Evolutionary conservation across 2,888 invertebrate species (phyloP).

Genomic region (Leptopilina drosophilae): DNA sequence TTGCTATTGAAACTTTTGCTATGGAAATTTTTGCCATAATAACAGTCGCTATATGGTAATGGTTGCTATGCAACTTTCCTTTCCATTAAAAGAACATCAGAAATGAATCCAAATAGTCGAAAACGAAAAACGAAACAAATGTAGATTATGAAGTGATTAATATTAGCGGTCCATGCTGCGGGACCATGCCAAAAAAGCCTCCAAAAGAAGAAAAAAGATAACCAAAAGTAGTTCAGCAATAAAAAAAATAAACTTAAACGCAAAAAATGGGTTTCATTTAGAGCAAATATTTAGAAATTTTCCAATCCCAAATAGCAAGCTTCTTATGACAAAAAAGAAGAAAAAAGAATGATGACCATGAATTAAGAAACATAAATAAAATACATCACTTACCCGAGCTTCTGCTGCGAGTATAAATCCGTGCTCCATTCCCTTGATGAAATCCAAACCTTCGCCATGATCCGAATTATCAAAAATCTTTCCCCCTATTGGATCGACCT

Average conservation of each 20-base stretch:
- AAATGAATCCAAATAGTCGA: too few relatives aligned
- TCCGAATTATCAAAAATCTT: conserved; percentile 81
- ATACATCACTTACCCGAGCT: conserved; percentile 89
- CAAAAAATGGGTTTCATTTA: conserved; percentile 31
- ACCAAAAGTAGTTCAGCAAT: conserved; percentile 46
- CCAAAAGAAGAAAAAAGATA: conserved; percentile 13
- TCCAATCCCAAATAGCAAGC: conserved; percentile 69
- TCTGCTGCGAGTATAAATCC: conserved; percentile 94
- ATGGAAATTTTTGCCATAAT: too few relatives aligned
- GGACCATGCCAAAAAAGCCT: conserved; percentile 69
- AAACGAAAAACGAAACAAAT: too few relatives aligned
- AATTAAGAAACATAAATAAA: conserved; percentile 57
- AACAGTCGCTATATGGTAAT: too few relatives aligned
- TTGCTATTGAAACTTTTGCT: too few relatives aligned
- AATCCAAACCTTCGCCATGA: conserved; percentile 82
- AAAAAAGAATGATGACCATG: conserved; percentile 46
- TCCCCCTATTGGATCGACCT: conserved; percentile 87
- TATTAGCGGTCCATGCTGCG: conserved; percentile 63
- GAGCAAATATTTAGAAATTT: conserved; percentile 60
- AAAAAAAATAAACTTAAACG: too few relatives aligned
- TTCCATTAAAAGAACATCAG: too few relatives aligned
- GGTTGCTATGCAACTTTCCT: too few relatives aligned
- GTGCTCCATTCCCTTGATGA: conserved; percentile 91
- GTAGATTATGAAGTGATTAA: conserved; percentile 37
- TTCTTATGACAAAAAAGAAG: conserved; percentile 40